These are phyloP conservation scores for Proteles cristata DNA, from an alignment of 2,113 vertebrate species.

Conservation along the genomic window DNA sequence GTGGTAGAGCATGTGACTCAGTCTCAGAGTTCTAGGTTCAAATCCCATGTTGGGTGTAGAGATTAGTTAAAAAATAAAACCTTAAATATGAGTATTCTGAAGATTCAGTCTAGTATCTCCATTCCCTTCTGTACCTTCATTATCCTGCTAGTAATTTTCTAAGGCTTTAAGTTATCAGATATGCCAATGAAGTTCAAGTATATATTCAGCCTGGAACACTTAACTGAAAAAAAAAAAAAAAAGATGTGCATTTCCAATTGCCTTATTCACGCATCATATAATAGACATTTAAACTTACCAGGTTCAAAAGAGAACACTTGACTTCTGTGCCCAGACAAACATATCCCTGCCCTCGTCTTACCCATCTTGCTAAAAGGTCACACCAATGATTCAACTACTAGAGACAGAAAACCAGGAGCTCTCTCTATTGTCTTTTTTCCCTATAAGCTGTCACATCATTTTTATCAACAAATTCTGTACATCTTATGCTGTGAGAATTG, in stretches of 20 bases:
- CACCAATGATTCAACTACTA: not conserved
- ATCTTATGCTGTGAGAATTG: not conserved
- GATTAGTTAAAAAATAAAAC: no score
- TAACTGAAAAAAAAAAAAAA: not conserved
- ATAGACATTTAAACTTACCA: not conserved
- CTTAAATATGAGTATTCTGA: not conserved
- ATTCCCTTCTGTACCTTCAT: not conserved
- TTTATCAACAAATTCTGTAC: not conserved
- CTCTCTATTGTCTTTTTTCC: not conserved
- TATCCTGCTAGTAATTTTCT: not conserved
- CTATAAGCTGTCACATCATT: not conserved
- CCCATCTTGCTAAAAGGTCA: not conserved
- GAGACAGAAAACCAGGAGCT: not conserved
- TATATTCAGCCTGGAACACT: not conserved
- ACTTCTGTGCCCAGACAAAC: not conserved
- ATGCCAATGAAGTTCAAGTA: not conserved
- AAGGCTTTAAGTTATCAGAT: not conserved
- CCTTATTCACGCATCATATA: not conserved
- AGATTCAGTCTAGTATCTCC: not conserved
- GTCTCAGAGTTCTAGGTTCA: no score
- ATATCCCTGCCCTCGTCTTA: not conserved
- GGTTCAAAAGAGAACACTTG: not conserved
- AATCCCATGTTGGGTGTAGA: no score
- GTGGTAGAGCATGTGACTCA: no score
- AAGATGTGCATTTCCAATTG: not conserved